Conservation (phyloP, 2,888 invertebrate genomes). For the Geotrupes spiniger region DNA sequence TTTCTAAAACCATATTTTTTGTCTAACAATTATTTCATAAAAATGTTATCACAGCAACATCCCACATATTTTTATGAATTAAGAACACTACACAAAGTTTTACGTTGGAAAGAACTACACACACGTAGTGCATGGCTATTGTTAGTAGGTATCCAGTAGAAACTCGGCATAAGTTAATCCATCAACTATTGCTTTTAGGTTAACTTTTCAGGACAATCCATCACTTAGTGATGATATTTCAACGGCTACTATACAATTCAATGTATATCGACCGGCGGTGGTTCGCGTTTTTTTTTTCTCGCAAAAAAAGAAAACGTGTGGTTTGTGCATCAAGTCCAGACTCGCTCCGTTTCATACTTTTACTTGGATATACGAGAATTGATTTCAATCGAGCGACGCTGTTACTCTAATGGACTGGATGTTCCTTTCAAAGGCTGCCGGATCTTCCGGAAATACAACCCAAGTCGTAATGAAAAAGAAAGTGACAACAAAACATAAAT, state of each 20-base stretch:
- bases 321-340: conserved; percentile 16
- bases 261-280: conserved; percentile 12
- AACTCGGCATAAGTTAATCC: conserved; percentile 20
- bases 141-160: conserved; percentile 10
- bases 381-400: conserved; percentile 28
- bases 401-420: conserved; percentile 30
- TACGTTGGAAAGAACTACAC: no score
- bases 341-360: conserved; percentile 19
- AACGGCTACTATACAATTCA: conserved; percentile 25
- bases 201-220: conserved; percentile 24
- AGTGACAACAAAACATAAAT: conserved; percentile 23
- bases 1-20: no score
- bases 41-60: no score
- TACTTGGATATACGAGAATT: conserved; percentile 20
- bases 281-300: conserved; percentile 3
- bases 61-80: no score
- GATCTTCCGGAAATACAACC: conserved; percentile 1
- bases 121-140: no score
- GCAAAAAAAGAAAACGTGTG: conserved; percentile 11
- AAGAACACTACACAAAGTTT: no score
- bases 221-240: conserved; percentile 30
- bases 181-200: conserved; percentile 21
- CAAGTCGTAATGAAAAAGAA: conserved; percentile 18
- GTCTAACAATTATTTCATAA: no score
- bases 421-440: conserved; percentile 18